These are phyloP conservation scores for Baccha elongata DNA, from an alignment of 2,888 invertebrate genomes.

Conservation along the genomic window DNA sequence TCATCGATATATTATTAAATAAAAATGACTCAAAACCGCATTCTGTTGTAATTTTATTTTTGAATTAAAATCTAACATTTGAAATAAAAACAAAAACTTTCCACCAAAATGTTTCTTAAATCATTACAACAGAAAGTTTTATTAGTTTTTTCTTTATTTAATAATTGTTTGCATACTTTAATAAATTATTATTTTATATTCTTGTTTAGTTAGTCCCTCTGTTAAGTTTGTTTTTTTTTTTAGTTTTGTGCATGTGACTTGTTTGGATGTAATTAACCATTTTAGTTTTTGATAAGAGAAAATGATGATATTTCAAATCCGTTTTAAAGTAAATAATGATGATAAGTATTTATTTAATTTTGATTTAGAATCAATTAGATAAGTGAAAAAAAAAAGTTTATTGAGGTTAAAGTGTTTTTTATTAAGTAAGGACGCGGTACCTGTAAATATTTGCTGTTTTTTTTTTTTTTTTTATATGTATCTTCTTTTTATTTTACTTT, in stretches of 20 bases:
- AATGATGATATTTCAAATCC: not conserved
- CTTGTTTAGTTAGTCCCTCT: not conserved
- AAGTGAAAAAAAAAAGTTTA: too few species aligned
- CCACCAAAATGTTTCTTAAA: conserved; percentile 22
- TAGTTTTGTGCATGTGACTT: conserved; percentile 39
- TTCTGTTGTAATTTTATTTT: conserved; percentile 38
- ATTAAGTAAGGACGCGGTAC: conserved; percentile 62
- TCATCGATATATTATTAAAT: conserved; percentile 6
- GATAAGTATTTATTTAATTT: too few species aligned
- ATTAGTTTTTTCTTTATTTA: not conserved
- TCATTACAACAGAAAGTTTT: conserved; percentile 45
- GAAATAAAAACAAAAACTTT: not conserved
- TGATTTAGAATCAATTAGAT: too few species aligned
- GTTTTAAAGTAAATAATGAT: not conserved
- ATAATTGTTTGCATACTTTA: not conserved
- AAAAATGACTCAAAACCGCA: conserved; percentile 7
- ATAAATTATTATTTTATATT: conserved; percentile 8
- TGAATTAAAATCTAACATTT: conserved; percentile 16
- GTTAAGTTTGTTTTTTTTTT: conserved; percentile 31
- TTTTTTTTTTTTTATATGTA: conserved; percentile 7
- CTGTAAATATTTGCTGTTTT: conserved; percentile 54
- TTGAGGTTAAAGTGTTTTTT: not conserved
- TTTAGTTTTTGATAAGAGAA: conserved; percentile 1
- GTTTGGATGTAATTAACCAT: conserved; percentile 30
- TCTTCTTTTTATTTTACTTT: conserved; percentile 9